These are phyloP conservation scores for Thyatira batis DNA, from an alignment of 2,888 invertebrate species.

Conservation along the genomic window DNA sequence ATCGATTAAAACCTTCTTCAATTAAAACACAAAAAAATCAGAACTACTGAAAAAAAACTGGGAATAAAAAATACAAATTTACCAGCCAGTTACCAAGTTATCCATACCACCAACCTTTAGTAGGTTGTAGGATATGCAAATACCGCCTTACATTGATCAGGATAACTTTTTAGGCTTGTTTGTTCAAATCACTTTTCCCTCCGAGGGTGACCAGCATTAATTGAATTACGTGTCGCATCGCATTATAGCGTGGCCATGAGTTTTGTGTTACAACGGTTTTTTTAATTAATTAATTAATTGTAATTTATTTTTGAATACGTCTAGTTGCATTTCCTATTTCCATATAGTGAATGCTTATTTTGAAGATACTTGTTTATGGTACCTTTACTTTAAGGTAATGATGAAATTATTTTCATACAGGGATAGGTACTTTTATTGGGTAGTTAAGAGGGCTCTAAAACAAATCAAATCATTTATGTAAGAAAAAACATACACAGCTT, in stretches of 20 bases:
- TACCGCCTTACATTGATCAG: slow-evolving; percentile 44
- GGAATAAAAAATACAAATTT: too few relatives aligned
- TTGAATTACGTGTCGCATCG: slow-evolving; percentile 66
- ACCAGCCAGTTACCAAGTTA: not conserved
- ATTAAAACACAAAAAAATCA: too few relatives aligned
- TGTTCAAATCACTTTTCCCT: slow-evolving; percentile 44
- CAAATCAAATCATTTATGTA: too few relatives aligned
- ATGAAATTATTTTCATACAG: too few relatives aligned
- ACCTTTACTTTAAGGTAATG: too few relatives aligned
- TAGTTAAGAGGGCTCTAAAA: too few relatives aligned
- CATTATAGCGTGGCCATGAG: slow-evolving; percentile 20
- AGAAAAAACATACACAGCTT: too few relatives aligned
- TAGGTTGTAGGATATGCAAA: slow-evolving; percentile 48
- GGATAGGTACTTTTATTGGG: too few relatives aligned
- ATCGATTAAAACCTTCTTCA: too few relatives aligned
- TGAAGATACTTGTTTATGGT: too few relatives aligned
- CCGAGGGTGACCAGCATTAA: slow-evolving; percentile 54
- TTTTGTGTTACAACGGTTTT: slow-evolving; percentile 12
- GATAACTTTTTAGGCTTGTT: slow-evolving; percentile 63
- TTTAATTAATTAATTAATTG: slow-evolving; percentile 24
- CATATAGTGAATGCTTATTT: too few relatives aligned
- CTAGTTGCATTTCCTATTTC: not conserved
- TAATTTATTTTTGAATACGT: not conserved
- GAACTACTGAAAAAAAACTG: too few relatives aligned
- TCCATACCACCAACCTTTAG: slow-evolving; percentile 8